phyloP scores from a whole-genome alignment of 2,113 vertebrate species.

The Tautogolabrus adspersus region DNA sequence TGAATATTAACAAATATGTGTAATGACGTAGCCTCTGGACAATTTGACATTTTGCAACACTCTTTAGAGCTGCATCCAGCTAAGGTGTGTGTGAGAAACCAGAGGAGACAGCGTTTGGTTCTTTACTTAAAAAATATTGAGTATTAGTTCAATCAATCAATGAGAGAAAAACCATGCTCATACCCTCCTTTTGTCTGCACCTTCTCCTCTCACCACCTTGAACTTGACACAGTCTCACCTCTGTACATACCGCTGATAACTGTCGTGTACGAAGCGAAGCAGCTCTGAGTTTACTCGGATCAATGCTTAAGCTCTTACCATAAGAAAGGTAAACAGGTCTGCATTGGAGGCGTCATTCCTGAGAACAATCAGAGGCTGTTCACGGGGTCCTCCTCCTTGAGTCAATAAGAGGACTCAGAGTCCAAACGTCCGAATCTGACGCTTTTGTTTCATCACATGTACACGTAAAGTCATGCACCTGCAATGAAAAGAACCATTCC shows the following conservation, averaged over 20 bases:
- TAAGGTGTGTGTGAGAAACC: too few species aligned
- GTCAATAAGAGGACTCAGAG: constrained; percentile 76
- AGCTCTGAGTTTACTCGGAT: constrained; percentile 69
- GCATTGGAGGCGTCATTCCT: constrained; percentile 59
- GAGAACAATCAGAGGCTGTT: constrained; percentile 81
- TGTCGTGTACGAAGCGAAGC: constrained; percentile 30
- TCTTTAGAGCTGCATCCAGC: too few species aligned
- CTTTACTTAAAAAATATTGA: too few species aligned
- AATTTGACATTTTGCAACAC: too few species aligned
- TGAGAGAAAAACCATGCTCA: too few species aligned
- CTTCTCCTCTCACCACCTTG: constrained; percentile 27
- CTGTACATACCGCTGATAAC: constrained; percentile 24
- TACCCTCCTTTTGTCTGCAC: not conserved
- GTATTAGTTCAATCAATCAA: too few species aligned
- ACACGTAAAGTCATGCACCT: not conserved
- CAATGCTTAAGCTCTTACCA: constrained; percentile 70
- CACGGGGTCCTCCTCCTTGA: constrained; percentile 75
- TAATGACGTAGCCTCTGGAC: too few species aligned
- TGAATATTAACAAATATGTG: too few species aligned
- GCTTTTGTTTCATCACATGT: constrained; percentile 29
- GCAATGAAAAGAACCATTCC: not conserved
- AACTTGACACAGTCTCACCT: constrained; percentile 40
- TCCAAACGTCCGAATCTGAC: constrained; percentile 52
- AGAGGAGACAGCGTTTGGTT: too few species aligned
- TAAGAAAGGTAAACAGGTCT: constrained; percentile 72